These are phyloP conservation scores for Perdita meconis DNA, from an alignment of 2,888 invertebrate genomes.

Conservation along the genomic window DNA sequence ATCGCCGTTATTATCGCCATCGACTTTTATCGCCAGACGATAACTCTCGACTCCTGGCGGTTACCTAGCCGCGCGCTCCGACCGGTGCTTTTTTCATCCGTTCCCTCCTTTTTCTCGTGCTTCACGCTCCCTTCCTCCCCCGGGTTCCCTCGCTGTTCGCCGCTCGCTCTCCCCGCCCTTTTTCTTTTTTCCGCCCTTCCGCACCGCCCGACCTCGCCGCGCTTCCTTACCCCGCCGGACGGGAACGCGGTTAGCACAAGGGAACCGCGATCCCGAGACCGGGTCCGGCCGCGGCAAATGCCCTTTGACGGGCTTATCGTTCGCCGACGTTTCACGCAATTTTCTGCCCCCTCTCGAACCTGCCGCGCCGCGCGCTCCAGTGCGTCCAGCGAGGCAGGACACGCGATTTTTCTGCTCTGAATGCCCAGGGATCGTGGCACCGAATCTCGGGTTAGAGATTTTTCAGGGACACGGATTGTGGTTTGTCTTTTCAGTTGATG, in stretches of 20 bases:
- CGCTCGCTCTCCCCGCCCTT: slow-evolving; percentile 29
- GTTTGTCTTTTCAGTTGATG: too few species aligned
- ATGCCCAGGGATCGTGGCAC: not conserved
- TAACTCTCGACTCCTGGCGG: slow-evolving; percentile 73
- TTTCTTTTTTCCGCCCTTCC: not conserved
- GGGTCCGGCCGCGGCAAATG: slow-evolving; percentile 57
- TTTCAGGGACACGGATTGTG: too few species aligned
- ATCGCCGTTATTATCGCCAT: slow-evolving; percentile 80
- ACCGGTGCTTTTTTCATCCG: slow-evolving; percentile 60
- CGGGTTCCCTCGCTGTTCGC: slow-evolving; percentile 11
- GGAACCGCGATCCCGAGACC: slow-evolving; percentile 37
- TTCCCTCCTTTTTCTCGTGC: slow-evolving; percentile 46
- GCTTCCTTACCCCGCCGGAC: not conserved
- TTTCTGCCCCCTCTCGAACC: slow-evolving; percentile 11
- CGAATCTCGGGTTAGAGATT: too few species aligned
- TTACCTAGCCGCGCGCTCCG: slow-evolving; percentile 63
- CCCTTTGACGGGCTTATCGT: slow-evolving; percentile 63
- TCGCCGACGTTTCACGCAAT: slow-evolving; percentile 41
- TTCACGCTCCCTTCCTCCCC: slow-evolving; percentile 21
- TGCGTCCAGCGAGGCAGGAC: slow-evolving; percentile 11
- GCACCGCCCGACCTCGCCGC: not conserved
- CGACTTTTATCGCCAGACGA: slow-evolving; percentile 80
- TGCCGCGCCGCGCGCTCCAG: too few species aligned
- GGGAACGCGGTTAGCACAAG: slow-evolving; percentile 46
- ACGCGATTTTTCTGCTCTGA: slow-evolving; percentile 19